Conservation (phyloP, 2,888 invertebrate genomes). For the Phortica okadai region DNA sequence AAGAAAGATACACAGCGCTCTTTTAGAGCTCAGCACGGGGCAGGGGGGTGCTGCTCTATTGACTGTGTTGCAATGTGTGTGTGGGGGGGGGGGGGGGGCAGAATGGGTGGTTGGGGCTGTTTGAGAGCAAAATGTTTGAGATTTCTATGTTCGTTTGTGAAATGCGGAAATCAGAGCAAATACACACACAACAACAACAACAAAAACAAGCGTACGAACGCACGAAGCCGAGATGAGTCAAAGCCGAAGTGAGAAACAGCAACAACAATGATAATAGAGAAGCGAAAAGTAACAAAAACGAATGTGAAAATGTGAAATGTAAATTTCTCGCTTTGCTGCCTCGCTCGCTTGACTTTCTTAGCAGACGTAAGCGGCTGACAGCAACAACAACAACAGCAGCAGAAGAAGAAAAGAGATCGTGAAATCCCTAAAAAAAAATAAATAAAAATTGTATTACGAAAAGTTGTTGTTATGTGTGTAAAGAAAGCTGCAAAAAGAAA, state of each 20-base stretch:
- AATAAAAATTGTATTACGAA: slow-evolving; percentile 61
- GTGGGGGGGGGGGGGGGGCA: not conserved
- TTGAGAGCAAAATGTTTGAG: slow-evolving; percentile 4
- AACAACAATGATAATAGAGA: not conserved
- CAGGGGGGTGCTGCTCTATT: not conserved
- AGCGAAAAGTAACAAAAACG: slow-evolving; percentile 13
- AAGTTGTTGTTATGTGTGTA: slow-evolving; percentile 37
- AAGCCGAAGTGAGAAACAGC: not conserved
- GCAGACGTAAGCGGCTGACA: slow-evolving; percentile 26
- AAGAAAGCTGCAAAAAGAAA: slow-evolving; percentile 1
- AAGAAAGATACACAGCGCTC: not conserved
- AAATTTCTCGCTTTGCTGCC: slow-evolving; percentile 53
- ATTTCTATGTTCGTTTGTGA: slow-evolving; percentile 46
- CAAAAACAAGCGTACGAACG: not conserved
- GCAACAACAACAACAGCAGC: slow-evolving; percentile 26
- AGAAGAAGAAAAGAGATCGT: slow-evolving; percentile 40
- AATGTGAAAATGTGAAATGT: slow-evolving; percentile 66
- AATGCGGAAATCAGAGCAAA: slow-evolving; percentile 60
- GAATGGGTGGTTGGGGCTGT: too few relatives aligned
- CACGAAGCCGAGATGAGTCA: not conserved
- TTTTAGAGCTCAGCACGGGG: slow-evolving; percentile 8
- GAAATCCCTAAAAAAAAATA: slow-evolving; percentile 34
- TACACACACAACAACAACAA: not conserved
- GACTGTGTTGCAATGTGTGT: not conserved
- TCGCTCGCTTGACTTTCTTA: slow-evolving; percentile 23